A percentile compares a stretch with the other conserved stretches of the same genome.
Conservation (phyloP, 2,888 invertebrate species). For the Keiferia lycopersicella region DNA sequence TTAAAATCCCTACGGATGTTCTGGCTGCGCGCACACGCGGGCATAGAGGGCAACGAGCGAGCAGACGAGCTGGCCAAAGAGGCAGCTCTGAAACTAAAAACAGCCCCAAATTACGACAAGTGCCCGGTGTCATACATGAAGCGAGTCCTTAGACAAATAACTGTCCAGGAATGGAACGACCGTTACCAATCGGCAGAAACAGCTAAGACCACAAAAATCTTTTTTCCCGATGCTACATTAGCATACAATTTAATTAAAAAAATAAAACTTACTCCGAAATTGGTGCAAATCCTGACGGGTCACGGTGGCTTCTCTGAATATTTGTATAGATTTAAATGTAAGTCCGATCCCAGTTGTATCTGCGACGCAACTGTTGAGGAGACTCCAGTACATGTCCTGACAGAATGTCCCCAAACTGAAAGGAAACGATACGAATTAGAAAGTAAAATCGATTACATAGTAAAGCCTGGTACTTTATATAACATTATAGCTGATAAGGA, state of each 20-base stretch:
- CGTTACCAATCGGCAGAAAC: too few species aligned
- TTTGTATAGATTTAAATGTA: neutral
- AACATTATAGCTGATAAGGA: too few species aligned
- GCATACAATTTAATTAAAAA: neutral
- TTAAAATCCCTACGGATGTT: neutral
- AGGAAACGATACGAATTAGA: neutral
- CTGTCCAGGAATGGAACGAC: constrained; percentile 1
- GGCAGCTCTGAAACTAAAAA: neutral
- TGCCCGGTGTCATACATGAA: constrained; percentile 2
- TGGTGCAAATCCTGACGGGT: neutral
- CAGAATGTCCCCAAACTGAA: too few species aligned
- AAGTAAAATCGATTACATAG: too few species aligned
- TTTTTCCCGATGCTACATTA: neutral
- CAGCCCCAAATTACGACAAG: neutral
- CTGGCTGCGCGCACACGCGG: neutral
- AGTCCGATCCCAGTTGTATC: neutral
- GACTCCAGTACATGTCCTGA: neutral
- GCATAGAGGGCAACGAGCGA: neutral
- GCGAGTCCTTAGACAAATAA: neutral
- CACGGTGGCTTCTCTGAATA: neutral
- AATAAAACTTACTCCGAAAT: neutral
- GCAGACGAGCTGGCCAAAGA: constrained; percentile 4
- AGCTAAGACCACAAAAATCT: neutral
- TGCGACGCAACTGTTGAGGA: neutral
- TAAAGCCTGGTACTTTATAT: too few species aligned